Evolutionary conservation across 2,113 vertebrate species (phyloP).

Genomic region (Lucifuga dentata): DNA sequence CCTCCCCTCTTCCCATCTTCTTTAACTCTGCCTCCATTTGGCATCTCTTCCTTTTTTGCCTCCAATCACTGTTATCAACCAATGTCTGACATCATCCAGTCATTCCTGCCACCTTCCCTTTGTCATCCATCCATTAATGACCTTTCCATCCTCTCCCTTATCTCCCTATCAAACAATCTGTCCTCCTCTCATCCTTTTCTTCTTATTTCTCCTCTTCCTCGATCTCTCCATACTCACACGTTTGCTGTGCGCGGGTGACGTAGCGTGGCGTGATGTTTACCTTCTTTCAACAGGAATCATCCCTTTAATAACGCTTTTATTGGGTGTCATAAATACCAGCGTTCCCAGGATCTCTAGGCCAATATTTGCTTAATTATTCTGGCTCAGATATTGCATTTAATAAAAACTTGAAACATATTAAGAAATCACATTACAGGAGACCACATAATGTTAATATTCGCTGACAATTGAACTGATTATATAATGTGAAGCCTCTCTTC

Average conservation of each 20-base stretch:
- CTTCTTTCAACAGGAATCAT: constrained; percentile 61
- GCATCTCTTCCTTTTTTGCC: constrained; percentile 24
- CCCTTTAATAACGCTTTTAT: constrained; percentile 79
- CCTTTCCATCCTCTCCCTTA: constrained; percentile 57
- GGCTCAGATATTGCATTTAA: constrained; percentile 75
- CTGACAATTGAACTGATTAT: constrained; percentile 74
- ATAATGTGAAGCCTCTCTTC: constrained; percentile 65
- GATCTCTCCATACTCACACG: constrained; percentile 24
- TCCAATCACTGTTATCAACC: constrained; percentile 32
- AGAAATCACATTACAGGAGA: constrained; percentile 73
- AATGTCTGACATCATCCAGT: constrained; percentile 31
- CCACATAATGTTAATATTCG: constrained; percentile 71
- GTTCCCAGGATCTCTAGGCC: constrained; percentile 47
- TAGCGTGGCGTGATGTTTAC: constrained; percentile 66
- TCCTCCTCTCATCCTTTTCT: constrained; percentile 36
- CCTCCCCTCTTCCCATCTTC: constrained; percentile 4
- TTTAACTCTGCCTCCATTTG: neutral
- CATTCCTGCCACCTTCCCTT: constrained; percentile 11
- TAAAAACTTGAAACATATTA: constrained; percentile 79
- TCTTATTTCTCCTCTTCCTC: neutral
- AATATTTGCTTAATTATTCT: constrained; percentile 80
- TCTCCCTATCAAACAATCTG: constrained; percentile 56
- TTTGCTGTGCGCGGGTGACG: constrained; percentile 7
- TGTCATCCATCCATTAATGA: constrained; percentile 11
- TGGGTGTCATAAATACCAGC: constrained; percentile 58